Evolutionary conservation across 2,113 vertebrate species (phyloP), one percentile per base, ranked within the genome.

Genomic region (Cricetomys ansorgei): DNA sequence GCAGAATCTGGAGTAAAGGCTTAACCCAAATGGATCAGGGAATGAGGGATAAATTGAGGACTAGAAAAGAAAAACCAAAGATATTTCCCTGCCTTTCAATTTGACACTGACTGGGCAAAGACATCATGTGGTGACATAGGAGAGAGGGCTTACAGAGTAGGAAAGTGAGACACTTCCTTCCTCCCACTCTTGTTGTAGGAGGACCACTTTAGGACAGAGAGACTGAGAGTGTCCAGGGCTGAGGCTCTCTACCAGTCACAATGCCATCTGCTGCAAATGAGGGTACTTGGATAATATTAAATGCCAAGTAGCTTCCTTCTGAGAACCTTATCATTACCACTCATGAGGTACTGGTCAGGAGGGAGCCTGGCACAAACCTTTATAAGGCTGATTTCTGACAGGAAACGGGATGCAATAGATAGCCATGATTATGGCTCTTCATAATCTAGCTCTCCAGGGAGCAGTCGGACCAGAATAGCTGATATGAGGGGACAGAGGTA

Each of bases 331-430:
- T 12, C 2, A 31, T 19, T 15, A 59, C 16, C 17, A 59, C 16
- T 12, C 31, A 0, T 3, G 23, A 55, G 50, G 59, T 29, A 5
- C n/a, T 5, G 43, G 1, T 7, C n/a, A 31, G 48, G 9, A 53
- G 1, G 2, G 19, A 19, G 79, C 21, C 72, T 48, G 29, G 9
- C 2, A 1, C 6, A 15, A 40, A 75, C 89, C 0, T 12, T 12
- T 13, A 0, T 40, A 3, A 17, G 17, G 43, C 34, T n/a, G 37
- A 48, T 34, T 0, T 4, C 0, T 1, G 8, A n/a, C 7, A 13
- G 45, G 25, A 77, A 1, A 37, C 4, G 13, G 89, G 23, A 91
- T 29, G 16, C 48, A 9, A 29, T 29, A 2, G 16, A 13, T 0
- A 23, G 40, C n/a, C 25, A n/a, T 1, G 27, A 48, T 21, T 0